phyloP scores from a whole-genome alignment of 1,140 invertebrate species.

The Caenorhabditis brenneri region DNA sequence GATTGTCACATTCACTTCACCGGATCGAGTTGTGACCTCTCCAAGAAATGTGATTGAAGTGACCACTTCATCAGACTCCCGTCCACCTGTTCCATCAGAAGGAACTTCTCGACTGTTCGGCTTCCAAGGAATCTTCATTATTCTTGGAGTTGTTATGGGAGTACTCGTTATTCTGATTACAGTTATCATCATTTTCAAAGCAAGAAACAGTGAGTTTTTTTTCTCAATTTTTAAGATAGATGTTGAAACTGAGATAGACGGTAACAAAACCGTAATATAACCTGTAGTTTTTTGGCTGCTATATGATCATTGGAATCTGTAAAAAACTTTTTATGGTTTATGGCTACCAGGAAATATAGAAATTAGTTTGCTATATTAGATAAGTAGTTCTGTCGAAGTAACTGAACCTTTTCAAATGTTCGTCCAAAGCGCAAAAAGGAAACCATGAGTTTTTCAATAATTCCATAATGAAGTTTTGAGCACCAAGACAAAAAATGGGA shows the following conservation, averaged over 20 bases:
- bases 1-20: not conserved
- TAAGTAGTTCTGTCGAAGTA: too few species aligned
- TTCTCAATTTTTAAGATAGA: not conserved
- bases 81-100: not conserved
- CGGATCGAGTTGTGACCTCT: not conserved
- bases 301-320: too few species aligned
- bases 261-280: too few species aligned
- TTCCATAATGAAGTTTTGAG: too few species aligned
- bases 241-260: not conserved
- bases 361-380: too few species aligned
- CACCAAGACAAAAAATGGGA: too few species aligned
- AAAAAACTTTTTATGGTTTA: too few species aligned
- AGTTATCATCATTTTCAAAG: not conserved
- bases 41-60: constrained; percentile 14
- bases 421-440: too few species aligned
- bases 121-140: not conserved
- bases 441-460: too few species aligned
- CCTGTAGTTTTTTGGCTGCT: too few species aligned
- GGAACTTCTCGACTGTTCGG: not conserved
- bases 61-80: not conserved
- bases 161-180: not conserved
- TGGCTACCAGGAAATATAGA: too few species aligned
- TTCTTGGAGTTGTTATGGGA: not conserved
- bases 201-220: constrained; percentile 11
- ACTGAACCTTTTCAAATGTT: too few species aligned